Evolutionary conservation across 2,888 invertebrate species (phyloP).

Genomic region (Anoplius nigerrimus): DNA sequence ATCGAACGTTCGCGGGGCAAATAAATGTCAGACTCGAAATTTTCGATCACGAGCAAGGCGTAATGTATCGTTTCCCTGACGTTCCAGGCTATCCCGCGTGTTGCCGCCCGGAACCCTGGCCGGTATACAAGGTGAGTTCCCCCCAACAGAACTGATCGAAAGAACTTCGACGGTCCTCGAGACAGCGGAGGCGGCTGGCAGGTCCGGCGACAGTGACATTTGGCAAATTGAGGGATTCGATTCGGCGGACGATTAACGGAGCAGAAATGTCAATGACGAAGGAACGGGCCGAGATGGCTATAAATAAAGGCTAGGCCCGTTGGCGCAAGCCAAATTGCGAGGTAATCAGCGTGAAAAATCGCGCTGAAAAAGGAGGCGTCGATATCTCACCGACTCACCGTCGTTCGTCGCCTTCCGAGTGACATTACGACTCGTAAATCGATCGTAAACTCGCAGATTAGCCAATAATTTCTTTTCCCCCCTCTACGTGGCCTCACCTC

Average conservation of each 20-base stretch:
- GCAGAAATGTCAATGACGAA: too few relatives aligned
- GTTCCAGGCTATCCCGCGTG: constrained; percentile 87
- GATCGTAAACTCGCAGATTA: too few relatives aligned
- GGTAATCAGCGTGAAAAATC: constrained; percentile 3
- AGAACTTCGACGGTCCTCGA: not conserved
- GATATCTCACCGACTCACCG: constrained; percentile 1
- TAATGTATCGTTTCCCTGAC: constrained; percentile 63
- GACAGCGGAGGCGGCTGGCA: not conserved
- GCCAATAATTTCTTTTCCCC: too few relatives aligned
- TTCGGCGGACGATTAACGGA: too few relatives aligned
- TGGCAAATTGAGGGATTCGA: constrained; percentile 54
- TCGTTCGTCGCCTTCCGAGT: not conserved
- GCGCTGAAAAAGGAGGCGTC: not conserved
- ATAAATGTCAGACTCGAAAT: too few relatives aligned
- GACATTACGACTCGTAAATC: too few relatives aligned
- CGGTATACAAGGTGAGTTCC: constrained; percentile 84
- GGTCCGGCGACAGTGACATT: constrained; percentile 37
- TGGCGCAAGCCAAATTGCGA: too few relatives aligned
- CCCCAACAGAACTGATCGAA: not conserved
- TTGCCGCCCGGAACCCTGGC: constrained; percentile 88
- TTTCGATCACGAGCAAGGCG: too few relatives aligned
- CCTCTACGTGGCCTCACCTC: too few relatives aligned
- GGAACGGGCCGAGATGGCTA: too few relatives aligned
- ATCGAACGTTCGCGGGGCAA: too few relatives aligned
- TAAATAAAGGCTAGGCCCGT: too few relatives aligned